These are phyloP conservation scores for Spheniscus mendiculus DNA, from an alignment of 2,113 vertebrate genomes.

Conservation along the genomic window DNA sequence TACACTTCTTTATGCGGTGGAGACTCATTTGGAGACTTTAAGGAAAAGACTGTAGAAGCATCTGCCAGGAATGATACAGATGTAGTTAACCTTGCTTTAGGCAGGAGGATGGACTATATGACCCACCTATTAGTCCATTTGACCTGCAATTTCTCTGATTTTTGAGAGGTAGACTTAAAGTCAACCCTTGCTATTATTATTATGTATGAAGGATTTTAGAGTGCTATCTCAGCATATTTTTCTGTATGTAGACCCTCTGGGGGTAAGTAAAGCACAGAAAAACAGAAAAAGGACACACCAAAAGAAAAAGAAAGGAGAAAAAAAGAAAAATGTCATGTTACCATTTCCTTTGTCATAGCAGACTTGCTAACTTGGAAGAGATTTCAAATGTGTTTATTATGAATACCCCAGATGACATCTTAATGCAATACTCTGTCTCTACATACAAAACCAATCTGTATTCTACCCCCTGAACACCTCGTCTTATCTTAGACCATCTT, in stretches of 20 bases:
- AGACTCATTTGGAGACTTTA: not conserved
- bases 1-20: not conserved
- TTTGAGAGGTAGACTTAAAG: not conserved
- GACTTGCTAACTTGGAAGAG: not conserved
- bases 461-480: not conserved
- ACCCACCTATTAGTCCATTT: not conserved
- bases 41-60: not conserved
- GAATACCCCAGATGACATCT: not conserved
- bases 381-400: not conserved
- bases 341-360: not conserved
- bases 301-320: not conserved
- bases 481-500: not conserved
- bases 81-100: not conserved
- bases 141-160: not conserved
- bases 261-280: not conserved
- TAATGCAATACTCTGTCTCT: not conserved
- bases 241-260: not conserved
- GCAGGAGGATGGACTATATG: not conserved
- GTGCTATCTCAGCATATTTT: not conserved
- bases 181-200: not conserved
- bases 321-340: not conserved
- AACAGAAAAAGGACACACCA: not conserved
- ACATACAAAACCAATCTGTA: not conserved
- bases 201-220: not conserved
- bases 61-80: not conserved